Conservation (phyloP, 2,797 vertebrate genomes). For the Cryptoblepharus egeriae region DNA sequence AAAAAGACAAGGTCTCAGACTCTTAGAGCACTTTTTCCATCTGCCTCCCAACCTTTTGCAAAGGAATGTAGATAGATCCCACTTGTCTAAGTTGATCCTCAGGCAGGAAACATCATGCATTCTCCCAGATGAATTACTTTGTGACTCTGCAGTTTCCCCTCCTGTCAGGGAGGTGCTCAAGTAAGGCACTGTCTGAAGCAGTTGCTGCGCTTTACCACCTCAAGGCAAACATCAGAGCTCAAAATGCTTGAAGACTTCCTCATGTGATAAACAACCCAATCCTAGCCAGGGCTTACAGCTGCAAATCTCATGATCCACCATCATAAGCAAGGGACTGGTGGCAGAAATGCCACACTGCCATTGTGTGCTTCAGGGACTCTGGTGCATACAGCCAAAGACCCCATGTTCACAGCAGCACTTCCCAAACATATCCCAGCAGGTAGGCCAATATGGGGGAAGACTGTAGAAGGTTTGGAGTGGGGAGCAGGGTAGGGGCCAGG, state of each 20-base stretch:
- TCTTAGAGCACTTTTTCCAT: background rate
- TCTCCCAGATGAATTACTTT: background rate
- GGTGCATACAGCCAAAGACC: too few species aligned
- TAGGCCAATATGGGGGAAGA: too few species aligned
- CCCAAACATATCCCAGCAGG: too few species aligned
- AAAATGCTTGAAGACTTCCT: background rate
- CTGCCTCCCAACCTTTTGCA: background rate
- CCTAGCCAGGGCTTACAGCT: background rate
- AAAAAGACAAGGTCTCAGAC: background rate
- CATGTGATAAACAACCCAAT: background rate
- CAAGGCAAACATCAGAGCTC: background rate
- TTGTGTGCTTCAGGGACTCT: too few species aligned
- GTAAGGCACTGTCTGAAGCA: background rate
- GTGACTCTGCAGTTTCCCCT: too few species aligned
- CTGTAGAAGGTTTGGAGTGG: too few species aligned
- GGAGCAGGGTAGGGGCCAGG: too few species aligned
- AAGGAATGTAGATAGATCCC: background rate
- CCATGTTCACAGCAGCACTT: too few species aligned
- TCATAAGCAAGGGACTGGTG: too few species aligned
- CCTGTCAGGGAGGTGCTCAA: background rate
- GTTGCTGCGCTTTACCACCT: background rate
- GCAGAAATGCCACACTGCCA: too few species aligned
- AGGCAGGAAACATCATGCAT: background rate
- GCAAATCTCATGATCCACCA: too few species aligned
- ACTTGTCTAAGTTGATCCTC: background rate